A percentile compares a stretch with the other conserved stretches of the same genome.
phyloP scores from a whole-genome alignment of 2,797 vertebrate species.

The Ptychobarbus kaznakovi region DNA sequence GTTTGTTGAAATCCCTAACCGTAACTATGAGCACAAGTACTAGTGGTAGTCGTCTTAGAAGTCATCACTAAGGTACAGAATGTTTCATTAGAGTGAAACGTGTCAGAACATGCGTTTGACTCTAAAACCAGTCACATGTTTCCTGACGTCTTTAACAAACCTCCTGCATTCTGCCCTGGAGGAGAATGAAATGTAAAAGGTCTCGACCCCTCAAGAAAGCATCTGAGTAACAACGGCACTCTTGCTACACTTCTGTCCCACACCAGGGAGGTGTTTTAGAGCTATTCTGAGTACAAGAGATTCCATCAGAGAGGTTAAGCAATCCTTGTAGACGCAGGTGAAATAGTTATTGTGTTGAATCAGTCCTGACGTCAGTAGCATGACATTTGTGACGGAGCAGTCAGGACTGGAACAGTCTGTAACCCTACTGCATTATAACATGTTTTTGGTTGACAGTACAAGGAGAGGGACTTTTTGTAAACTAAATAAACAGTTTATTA shows the following conservation, averaged over 20 bases:
- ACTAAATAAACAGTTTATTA: background rate
- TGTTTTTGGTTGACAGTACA: background rate
- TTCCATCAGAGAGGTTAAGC: conserved; percentile 10
- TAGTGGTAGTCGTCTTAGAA: background rate
- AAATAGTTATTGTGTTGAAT: background rate
- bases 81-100: background rate
- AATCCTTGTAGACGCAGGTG: background rate
- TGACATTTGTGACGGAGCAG: background rate
- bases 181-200: conserved; percentile 1
- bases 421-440: conserved; percentile 2
- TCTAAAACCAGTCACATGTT: background rate
- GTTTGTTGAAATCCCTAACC: background rate
- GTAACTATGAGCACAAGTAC: background rate
- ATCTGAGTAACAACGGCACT: background rate
- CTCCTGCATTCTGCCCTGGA: background rate
- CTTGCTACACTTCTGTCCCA: background rate
- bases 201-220: background rate
- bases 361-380: background rate
- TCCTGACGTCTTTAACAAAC: background rate
- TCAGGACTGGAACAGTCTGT: background rate
- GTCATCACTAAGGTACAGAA: background rate
- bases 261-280: background rate
- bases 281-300: conserved; percentile 11
- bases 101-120: background rate
- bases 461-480: background rate